A percentile compares a stretch with the other conserved stretches of the same genome.
Evolutionary conservation across 1,140 invertebrate genomes (phyloP).

Genomic region (Limonius californicus): DNA sequence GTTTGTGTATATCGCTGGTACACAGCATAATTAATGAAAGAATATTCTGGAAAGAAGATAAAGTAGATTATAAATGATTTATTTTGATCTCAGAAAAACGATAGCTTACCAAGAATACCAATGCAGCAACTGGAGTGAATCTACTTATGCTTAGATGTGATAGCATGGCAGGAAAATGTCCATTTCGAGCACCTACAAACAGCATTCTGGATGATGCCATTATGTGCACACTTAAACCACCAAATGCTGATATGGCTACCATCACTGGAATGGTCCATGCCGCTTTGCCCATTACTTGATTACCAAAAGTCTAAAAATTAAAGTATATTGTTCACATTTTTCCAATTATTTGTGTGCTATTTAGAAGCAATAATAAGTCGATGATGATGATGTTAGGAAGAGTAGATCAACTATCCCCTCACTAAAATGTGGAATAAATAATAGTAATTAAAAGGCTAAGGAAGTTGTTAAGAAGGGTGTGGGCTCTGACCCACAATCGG

Average conservation of each 20-base stretch:
- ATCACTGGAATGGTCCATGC: slow-evolving; percentile 79
- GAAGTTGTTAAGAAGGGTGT: no score
- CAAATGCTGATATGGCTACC: slow-evolving; percentile 82
- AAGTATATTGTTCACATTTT: no score
- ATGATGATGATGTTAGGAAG: no score
- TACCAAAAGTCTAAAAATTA: slow-evolving; percentile 80
- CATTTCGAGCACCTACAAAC: slow-evolving; percentile 86
- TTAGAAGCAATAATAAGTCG: no score
- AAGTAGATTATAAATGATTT: slow-evolving; percentile 20
- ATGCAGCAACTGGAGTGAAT: slow-evolving; percentile 79
- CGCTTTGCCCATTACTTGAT: slow-evolving; percentile 65
- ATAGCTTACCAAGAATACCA: slow-evolving; percentile 74
- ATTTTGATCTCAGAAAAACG: no score
- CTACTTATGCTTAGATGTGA: slow-evolving; percentile 80
- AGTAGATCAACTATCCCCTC: no score
- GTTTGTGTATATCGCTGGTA: slow-evolving; percentile 77
- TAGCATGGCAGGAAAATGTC: slow-evolving; percentile 80
- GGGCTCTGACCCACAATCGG: no score
- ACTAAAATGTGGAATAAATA: no score
- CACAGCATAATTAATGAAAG: slow-evolving; percentile 83
- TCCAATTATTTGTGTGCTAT: not conserved
- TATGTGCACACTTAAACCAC: slow-evolving; percentile 83
- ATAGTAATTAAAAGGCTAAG: no score
- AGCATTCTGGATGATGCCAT: slow-evolving; percentile 88
- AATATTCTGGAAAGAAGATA: slow-evolving; percentile 62